These are phyloP conservation scores for Pachydiplax longipennis DNA, from an alignment of 2,888 invertebrate genomes.

Conservation along the genomic window DNA sequence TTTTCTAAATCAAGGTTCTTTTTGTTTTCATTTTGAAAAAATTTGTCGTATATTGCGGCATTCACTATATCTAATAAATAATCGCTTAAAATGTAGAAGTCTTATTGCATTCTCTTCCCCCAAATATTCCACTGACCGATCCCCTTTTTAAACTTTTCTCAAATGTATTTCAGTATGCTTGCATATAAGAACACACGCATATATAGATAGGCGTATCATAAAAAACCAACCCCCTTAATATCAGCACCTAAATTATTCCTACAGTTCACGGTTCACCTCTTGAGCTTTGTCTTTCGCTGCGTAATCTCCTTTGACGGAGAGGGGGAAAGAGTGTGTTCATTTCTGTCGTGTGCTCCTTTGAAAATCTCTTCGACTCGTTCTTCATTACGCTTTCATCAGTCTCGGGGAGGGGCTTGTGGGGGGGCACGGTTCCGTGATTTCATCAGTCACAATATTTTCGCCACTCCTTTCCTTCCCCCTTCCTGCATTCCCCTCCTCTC, in stretches of 20 bases:
- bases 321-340: not conserved
- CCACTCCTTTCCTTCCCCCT: not conserved
- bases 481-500: not conserved
- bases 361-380: not conserved
- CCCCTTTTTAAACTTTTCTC: no score
- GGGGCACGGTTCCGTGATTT: not conserved
- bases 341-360: not conserved
- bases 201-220: not conserved
- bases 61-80: no score
- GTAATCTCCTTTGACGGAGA: not conserved
- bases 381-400: constrained; percentile 15
- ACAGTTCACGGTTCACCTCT: not conserved
- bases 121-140: no score
- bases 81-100: no score
- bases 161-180: no score
- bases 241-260: not conserved
- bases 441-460: not conserved
- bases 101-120: no score
- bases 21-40: no score
- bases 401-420: not conserved
- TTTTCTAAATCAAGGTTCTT: no score
- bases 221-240: not conserved
- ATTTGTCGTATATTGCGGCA: no score
- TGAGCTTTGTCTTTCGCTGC: not conserved
- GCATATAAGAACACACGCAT: not conserved